phyloP scores from a whole-genome alignment of 2,888 invertebrate genomes.

The Lobophora halterata region DNA sequence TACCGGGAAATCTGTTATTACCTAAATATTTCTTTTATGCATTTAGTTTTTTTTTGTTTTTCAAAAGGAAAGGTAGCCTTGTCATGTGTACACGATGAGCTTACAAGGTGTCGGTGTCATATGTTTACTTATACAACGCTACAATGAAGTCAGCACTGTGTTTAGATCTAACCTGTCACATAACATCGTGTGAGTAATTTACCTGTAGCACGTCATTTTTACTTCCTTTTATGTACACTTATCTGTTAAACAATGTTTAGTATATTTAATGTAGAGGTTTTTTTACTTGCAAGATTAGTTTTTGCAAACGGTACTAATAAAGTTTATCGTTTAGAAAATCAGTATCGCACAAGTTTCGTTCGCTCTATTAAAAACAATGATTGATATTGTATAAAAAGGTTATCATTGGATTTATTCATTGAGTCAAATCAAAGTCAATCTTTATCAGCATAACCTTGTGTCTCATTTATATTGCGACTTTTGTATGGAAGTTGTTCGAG shows the following conservation, averaged over 20 bases:
- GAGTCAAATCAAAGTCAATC: conserved; percentile 53
- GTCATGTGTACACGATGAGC: not conserved
- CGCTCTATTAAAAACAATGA: conserved; percentile 7
- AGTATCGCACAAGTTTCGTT: too few species aligned
- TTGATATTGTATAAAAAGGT: conserved; percentile 23
- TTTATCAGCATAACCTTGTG: conserved; percentile 37
- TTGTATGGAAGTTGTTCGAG: not conserved
- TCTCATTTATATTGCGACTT: conserved; percentile 2
- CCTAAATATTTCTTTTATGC: too few species aligned
- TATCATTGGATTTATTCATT: conserved; percentile 26
- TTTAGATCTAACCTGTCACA: conserved; percentile 30
- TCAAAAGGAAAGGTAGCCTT: too few species aligned
- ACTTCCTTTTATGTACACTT: too few species aligned
- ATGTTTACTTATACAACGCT: conserved; percentile 36
- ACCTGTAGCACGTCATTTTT: conserved; percentile 5
- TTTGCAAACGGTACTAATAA: too few species aligned
- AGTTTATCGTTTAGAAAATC: too few species aligned
- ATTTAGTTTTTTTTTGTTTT: too few species aligned
- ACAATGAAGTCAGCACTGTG: conserved; percentile 49
- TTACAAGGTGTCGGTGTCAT: conserved; percentile 35
- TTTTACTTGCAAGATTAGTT: too few species aligned
- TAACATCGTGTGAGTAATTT: conserved; percentile 18
- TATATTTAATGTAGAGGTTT: too few species aligned
- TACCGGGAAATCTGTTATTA: too few species aligned
- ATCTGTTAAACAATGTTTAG: too few species aligned